phyloP scores from a whole-genome alignment of 2,888 invertebrate species.

The Germaria angustata region DNA sequence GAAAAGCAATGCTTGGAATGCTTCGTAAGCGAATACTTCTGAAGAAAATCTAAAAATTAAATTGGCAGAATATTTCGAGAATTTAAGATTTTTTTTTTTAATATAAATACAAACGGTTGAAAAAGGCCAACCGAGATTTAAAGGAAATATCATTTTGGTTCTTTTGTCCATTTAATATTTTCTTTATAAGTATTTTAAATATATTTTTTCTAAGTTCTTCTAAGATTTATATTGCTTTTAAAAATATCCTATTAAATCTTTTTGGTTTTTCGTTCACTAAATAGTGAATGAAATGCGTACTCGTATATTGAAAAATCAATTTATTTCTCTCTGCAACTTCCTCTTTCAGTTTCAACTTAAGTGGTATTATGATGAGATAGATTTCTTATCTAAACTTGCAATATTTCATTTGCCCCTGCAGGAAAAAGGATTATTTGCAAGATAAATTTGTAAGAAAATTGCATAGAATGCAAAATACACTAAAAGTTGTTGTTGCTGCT shows the following conservation, averaged over 20 bases:
- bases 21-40: too few relatives aligned
- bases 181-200: not conserved
- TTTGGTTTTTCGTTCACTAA: not conserved
- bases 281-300: too few relatives aligned
- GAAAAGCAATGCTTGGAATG: constrained; percentile 1
- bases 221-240: not conserved
- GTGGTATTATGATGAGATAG: constrained; percentile 63
- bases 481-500: constrained; percentile 18
- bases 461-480: constrained; percentile 52
- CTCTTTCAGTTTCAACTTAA: constrained; percentile 43
- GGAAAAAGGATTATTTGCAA: constrained; percentile 60
- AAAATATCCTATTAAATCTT: not conserved
- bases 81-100: too few relatives aligned
- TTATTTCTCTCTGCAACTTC: constrained; percentile 1
- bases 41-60: too few relatives aligned
- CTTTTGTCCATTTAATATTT: too few relatives aligned
- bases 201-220: not conserved
- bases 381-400: constrained; percentile 51
- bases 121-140: too few relatives aligned
- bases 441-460: constrained; percentile 62
- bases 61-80: too few relatives aligned
- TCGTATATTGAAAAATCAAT: constrained; percentile 61
- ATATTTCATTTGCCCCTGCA: constrained; percentile 26
- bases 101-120: too few relatives aligned
- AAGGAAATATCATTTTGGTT: too few relatives aligned